phyloP scores from a whole-genome alignment of 2,888 invertebrate genomes.

The Apantesis nais region DNA sequence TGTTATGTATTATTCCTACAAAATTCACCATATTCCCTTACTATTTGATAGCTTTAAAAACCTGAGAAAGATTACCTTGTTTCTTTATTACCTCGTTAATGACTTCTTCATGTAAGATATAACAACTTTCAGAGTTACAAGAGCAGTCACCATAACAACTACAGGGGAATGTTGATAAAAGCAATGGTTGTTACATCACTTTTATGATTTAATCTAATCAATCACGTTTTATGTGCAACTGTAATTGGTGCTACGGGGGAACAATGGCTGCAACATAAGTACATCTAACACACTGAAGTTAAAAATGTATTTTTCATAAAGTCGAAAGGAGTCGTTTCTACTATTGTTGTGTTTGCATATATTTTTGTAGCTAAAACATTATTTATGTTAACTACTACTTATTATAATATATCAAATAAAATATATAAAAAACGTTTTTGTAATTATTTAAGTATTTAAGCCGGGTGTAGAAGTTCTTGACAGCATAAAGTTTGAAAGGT shows the following conservation, averaged over 20 bases:
- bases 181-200: constrained; percentile 13
- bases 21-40: neutral
- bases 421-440: too few relatives aligned
- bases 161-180: constrained; percentile 5
- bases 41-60: neutral
- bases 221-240: constrained; percentile 17
- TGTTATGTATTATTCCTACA: too few relatives aligned
- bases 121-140: neutral
- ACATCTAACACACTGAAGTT: constrained; percentile 1
- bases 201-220: constrained; percentile 19
- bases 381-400: neutral
- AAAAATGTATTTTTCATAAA: neutral
- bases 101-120: neutral
- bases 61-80: neutral
- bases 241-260: constrained; percentile 11
- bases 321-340: neutral
- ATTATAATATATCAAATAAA: too few relatives aligned
- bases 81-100: neutral
- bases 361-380: neutral
- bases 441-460: too few relatives aligned
- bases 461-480: too few relatives aligned
- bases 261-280: constrained; percentile 11
- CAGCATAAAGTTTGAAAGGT: too few relatives aligned
- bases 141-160: neutral
- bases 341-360: neutral